Evolutionary conservation across 2,888 invertebrate genomes (phyloP), one percentile per base, ranked within the genome.

Genomic region (Nomada fucata): DNA sequence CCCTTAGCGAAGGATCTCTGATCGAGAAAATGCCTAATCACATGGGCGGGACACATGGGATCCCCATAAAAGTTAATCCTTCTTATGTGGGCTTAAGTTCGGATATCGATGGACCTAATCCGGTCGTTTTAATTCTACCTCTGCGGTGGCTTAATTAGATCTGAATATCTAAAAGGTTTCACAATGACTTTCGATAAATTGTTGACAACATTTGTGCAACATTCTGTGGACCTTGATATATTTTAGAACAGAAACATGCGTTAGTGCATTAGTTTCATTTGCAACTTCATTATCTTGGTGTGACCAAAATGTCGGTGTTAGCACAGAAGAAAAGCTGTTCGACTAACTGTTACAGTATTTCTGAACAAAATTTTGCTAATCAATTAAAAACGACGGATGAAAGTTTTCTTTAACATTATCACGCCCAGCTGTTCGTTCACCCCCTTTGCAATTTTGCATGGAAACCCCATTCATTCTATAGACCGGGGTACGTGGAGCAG

Each of bases 11-110:
- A 59, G 71, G 63, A 26, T 29, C 59, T 26, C 44, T 26, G 47
- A 47, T 50, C 44, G 55, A 20, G 63, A 70, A 81, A 82, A 76
- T 68, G 74, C 74, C 73, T 84, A 76, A 85, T 85, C 85, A 78
- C 61, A 82, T 83, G 85, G 85, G 82, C 85, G 78, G 82, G 76
- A 26, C 79, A 18, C 68, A 52, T 71, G 26, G 72, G 59, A 77
- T 73, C 73, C 61, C 77, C 60, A 59, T 57, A 53, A 78, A 65
- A 71, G 76, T 79, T 81, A 81, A 85, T 86, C 86, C 85, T 61
- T 69, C 85, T 86, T 83, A 85, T 59, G 36, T 47, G 57, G 65
- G 76, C 76, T 85, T 78, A 83, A 61, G 71, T 74, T 72, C 47
- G 61, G 64, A 29, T 36, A 20, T 69, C 79, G 70, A 65, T 68